Base-by-base conservation (phyloP, 2,797 vertebrate genomes). In the Diplodus sargus region DNA sequence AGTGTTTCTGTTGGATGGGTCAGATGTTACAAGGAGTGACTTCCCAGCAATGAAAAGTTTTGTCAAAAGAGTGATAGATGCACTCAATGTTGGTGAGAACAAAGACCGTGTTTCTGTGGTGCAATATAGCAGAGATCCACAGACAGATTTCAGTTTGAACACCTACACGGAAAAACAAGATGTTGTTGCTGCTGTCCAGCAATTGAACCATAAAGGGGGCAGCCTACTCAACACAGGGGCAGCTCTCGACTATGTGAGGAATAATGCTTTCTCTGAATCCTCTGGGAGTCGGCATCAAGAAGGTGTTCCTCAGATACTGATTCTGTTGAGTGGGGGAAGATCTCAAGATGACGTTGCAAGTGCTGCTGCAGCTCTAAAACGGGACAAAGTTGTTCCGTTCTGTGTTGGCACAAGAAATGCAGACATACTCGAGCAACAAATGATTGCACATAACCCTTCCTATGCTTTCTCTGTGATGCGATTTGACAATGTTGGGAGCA, bases 51-150 rank as follows among this genome's bases (percentile, higher is more conserved):
- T 98, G 67, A 96, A 95, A 1, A 43, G 70, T 18, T 94, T 98
- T 91, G 94, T 98, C 1, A 92, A 95, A 84, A 93, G 83, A 82
- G 87, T 98, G 23, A 94, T 98, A 2, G 95, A 93, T 66, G 89
- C 82, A 57, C 84, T 98, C 84, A 95, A 89, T 0, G 91, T 98
- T 90, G 96, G 94, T 80, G 95, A 96, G 7, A 96, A 96, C 79
- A 93, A 91, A 74, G 97, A 97, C 54, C 92, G 94, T 57, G 91
- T 98, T 30, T 95, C 96, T 0, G 96, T 98, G 79, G 94, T 98
- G 63, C 97, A 98, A 90, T 97, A 97, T 89, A 97, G 97, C 0
- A 94, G 91, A 25, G 94, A 96, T 14, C 90, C 95, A 71, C 90
- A 85, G 0, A 95, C 94, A 63, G 94, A 97, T 86, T 97, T 98